These are phyloP conservation scores for Pandemis cinnamomeana DNA, from an alignment of 2,888 invertebrate genomes.

Conservation along the genomic window DNA sequence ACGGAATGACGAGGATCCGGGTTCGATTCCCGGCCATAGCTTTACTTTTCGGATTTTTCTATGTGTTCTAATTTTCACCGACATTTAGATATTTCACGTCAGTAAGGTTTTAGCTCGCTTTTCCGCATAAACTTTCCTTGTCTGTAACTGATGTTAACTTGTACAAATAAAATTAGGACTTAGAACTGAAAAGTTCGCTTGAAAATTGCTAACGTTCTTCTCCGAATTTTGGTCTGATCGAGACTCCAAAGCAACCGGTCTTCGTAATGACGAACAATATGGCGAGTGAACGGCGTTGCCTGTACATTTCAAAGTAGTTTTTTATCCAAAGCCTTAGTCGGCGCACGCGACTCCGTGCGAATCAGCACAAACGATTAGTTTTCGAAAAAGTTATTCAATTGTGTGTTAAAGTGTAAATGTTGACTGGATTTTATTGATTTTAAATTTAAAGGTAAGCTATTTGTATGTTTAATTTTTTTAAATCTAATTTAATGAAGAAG, in stretches of 20 bases:
- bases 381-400: conserved; percentile 10
- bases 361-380: conserved; percentile 17
- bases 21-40: no score
- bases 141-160: not conserved
- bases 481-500: not conserved
- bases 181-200: not conserved
- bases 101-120: not conserved
- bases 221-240: conserved; percentile 15
- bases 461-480: not conserved
- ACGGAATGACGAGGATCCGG: no score
- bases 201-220: not conserved
- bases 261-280: conserved; percentile 14
- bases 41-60: no score
- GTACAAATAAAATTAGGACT: not conserved
- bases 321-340: conserved; percentile 48
- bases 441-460: conserved; percentile 13
- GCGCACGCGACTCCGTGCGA: conserved; percentile 48
- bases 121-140: not conserved
- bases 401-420: conserved; percentile 23
- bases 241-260: conserved; percentile 21
- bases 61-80: no score
- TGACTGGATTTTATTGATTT: conserved; percentile 20
- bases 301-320: conserved; percentile 48
- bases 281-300: conserved; percentile 48
- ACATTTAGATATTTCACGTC: no score